Evolutionary conservation across 2,797 vertebrate species (phyloP).

Genomic region (Anas flavirostris): DNA sequence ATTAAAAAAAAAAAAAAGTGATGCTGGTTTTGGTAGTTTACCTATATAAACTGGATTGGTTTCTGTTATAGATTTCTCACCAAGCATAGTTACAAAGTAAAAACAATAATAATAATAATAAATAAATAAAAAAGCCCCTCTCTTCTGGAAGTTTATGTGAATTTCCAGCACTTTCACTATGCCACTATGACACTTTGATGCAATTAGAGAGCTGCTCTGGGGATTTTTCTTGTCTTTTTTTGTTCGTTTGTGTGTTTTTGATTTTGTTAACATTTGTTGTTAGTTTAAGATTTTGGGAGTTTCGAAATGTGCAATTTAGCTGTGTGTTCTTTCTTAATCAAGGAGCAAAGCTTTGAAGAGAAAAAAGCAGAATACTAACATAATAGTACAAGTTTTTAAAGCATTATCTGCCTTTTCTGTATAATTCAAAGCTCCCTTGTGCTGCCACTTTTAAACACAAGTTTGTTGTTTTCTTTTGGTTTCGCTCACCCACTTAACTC

Average conservation of each 20-base stretch:
- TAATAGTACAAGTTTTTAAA: not conserved
- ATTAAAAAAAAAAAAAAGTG: conserved; percentile 64
- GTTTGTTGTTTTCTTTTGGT: not conserved
- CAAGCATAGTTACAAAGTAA: not conserved
- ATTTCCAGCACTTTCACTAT: not conserved
- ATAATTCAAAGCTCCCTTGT: not conserved
- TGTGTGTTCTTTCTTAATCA: not conserved
- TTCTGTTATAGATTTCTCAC: not conserved
- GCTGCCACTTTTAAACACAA: not conserved
- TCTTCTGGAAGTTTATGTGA: not conserved
- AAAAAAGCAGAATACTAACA: not conserved
- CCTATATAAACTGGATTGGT: not conserved
- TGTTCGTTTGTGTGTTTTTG: not conserved
- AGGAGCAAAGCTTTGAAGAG: not conserved
- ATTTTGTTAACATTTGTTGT: not conserved
- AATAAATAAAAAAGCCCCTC: not conserved
- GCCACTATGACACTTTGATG: not conserved
- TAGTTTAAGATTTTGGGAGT: not conserved
- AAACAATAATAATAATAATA: not conserved
- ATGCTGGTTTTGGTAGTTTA: conserved; percentile 26
- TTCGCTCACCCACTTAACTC: not conserved
- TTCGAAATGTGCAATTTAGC: not conserved
- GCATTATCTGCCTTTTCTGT: not conserved
- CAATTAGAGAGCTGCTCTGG: not conserved
- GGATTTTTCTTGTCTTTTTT: not conserved